phyloP scores from a whole-genome alignment of 2,888 invertebrate genomes.

The Ectemnius cavifrons region DNA sequence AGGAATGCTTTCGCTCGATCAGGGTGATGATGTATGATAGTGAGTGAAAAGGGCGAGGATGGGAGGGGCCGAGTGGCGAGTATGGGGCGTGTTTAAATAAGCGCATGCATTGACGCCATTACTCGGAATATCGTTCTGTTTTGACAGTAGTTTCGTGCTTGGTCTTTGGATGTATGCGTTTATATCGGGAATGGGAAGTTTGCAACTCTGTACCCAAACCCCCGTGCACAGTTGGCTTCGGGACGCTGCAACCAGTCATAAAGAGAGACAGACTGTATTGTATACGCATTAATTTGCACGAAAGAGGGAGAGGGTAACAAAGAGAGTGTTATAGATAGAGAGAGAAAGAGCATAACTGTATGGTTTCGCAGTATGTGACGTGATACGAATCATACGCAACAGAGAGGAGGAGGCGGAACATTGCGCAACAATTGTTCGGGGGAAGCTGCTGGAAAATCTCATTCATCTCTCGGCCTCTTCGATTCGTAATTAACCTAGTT shows the following conservation, averaged over 20 bases:
- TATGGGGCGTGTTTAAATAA: conserved; percentile 10
- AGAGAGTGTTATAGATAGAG: background rate
- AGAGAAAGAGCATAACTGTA: background rate
- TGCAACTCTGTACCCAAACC: background rate
- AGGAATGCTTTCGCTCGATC: background rate
- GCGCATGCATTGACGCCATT: conserved; percentile 14
- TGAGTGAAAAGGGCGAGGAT: background rate
- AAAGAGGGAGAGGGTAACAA: background rate
- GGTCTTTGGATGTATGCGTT: conserved; percentile 1
- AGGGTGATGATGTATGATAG: background rate
- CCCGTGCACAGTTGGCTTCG: background rate
- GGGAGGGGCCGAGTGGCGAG: background rate
- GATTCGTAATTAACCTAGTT: conserved; percentile 8
- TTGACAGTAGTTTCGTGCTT: conserved; percentile 24
- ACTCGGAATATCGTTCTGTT: conserved; percentile 24
- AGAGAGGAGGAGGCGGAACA: background rate
- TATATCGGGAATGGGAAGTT: conserved; percentile 3
- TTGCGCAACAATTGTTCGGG: background rate
- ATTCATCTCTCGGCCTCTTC: conserved; percentile 13
- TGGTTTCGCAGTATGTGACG: no score
- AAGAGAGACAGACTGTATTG: background rate
- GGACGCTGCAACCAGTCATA: background rate
- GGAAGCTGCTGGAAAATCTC: conserved; percentile 3
- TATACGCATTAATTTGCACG: background rate
- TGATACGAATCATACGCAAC: no score